A percentile compares a stretch with the other conserved stretches of the same genome.
phyloP scores from a whole-genome alignment of 2,113 vertebrate genomes.

The Pachycephala philippinensis region DNA sequence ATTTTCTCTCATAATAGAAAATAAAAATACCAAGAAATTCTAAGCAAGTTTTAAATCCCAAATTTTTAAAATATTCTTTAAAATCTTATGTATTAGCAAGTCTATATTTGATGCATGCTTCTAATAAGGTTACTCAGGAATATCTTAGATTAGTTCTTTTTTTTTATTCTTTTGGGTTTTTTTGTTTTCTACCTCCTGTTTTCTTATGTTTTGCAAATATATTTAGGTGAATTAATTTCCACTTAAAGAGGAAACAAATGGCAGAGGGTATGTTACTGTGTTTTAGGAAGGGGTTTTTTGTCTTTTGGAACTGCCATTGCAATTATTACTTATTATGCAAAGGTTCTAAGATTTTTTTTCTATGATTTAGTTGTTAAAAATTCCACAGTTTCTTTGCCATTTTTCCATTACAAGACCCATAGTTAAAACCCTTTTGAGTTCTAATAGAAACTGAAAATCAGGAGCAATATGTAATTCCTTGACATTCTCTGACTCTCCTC shows the following conservation, averaged over 20 bases:
- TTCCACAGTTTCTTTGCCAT: not conserved
- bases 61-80: not conserved
- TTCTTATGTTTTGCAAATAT: not conserved
- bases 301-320: not conserved
- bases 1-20: not conserved
- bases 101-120: not conserved
- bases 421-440: not conserved
- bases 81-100: not conserved
- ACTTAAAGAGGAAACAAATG: not conserved
- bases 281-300: not conserved
- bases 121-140: not conserved
- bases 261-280: not conserved
- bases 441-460: not conserved
- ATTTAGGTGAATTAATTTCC: not conserved
- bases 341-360: not conserved
- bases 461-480: not conserved
- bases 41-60: not conserved
- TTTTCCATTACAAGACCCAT: not conserved
- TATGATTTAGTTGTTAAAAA: not conserved
- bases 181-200: not conserved
- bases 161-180: not conserved
- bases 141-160: not conserved
- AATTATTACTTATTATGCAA: not conserved
- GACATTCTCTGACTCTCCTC: not conserved
- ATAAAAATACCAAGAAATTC: not conserved